Percentiles rank a stretch among this genome's conserved stretches.
Evolutionary conservation across 2,797 vertebrate species (phyloP).

Genomic region (Anguilla anguilla): DNA sequence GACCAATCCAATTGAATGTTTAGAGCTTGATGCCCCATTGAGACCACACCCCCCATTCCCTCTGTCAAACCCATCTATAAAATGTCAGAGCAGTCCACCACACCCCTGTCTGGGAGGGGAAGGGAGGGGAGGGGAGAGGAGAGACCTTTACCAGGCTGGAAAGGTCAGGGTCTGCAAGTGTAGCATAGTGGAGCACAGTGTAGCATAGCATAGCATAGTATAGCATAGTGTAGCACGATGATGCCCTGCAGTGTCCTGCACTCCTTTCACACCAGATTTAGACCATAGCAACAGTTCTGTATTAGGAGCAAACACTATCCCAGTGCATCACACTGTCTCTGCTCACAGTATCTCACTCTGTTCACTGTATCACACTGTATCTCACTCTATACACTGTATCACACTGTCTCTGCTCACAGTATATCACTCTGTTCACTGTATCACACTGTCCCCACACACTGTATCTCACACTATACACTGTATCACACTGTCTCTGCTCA

Average conservation of each 20-base stretch:
- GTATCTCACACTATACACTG: too few relatives aligned
- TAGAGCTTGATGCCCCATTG: neutral
- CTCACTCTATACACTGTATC: neutral
- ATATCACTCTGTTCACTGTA: too few relatives aligned
- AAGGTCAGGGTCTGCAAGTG: neutral
- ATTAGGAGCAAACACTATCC: neutral
- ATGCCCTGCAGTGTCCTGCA: neutral
- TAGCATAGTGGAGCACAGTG: neutral
- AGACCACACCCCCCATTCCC: neutral
- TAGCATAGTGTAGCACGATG: neutral
- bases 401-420: neutral
- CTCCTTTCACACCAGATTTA: neutral
- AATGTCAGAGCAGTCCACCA: neutral
- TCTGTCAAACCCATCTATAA: neutral
- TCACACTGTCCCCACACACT: neutral
- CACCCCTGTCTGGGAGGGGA: neutral
- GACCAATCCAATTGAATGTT: neutral
- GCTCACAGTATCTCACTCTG: too few relatives aligned
- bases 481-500: too few relatives aligned
- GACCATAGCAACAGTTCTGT: neutral
- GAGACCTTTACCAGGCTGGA: constrained; percentile 2
- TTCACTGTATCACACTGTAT: too few relatives aligned
- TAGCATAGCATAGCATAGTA: neutral
- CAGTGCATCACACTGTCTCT: neutral
- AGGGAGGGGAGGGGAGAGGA: neutral